phyloP scores from a whole-genome alignment of 2,888 invertebrate species.

The Agapostemon virescens region DNA sequence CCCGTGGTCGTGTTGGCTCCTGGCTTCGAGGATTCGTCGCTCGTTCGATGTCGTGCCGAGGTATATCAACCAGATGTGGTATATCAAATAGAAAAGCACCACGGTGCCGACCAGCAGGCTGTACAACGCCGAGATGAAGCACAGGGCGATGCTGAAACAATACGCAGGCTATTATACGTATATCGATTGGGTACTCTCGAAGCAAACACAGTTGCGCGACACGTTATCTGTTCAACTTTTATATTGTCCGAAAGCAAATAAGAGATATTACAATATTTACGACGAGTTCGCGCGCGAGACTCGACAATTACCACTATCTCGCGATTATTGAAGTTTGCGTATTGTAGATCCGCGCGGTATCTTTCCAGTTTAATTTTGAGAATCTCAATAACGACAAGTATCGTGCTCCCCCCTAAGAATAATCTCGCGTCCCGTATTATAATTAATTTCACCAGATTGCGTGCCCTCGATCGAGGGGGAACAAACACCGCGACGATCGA shows the following conservation, averaged over 20 bases:
- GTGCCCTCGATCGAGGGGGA: slow-evolving; percentile 1
- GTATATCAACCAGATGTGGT: slow-evolving; percentile 79
- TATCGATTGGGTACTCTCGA: slow-evolving; percentile 36
- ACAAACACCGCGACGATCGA: not conserved
- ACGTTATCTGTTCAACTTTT: slow-evolving; percentile 66
- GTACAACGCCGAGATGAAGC: slow-evolving; percentile 81
- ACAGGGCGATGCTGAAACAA: slow-evolving; percentile 80
- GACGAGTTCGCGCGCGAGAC: slow-evolving; percentile 46
- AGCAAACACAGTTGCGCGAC: slow-evolving; percentile 61
- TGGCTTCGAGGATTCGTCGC: slow-evolving; percentile 64
- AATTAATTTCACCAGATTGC: slow-evolving; percentile 16
- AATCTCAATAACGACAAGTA: slow-evolving; percentile 33
- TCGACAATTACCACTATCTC: slow-evolving; percentile 62
- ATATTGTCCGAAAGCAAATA: slow-evolving; percentile 61
- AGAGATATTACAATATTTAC: slow-evolving; percentile 67
- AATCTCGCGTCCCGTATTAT: slow-evolving; percentile 12
- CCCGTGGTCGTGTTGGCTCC: slow-evolving; percentile 68
- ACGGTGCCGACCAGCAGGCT: slow-evolving; percentile 78
- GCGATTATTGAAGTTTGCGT: slow-evolving; percentile 57
- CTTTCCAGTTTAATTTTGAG: slow-evolving; percentile 62
- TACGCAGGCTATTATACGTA: slow-evolving; percentile 65
- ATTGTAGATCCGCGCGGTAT: slow-evolving; percentile 58
- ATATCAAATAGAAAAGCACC: slow-evolving; percentile 76
- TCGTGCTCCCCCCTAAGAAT: slow-evolving; percentile 26
- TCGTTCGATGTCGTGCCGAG: slow-evolving; percentile 76